A percentile compares a stretch with the other conserved stretches of the same genome.
phyloP scores from a whole-genome alignment of 2,113 vertebrate genomes.

The Rynchops niger region DNA sequence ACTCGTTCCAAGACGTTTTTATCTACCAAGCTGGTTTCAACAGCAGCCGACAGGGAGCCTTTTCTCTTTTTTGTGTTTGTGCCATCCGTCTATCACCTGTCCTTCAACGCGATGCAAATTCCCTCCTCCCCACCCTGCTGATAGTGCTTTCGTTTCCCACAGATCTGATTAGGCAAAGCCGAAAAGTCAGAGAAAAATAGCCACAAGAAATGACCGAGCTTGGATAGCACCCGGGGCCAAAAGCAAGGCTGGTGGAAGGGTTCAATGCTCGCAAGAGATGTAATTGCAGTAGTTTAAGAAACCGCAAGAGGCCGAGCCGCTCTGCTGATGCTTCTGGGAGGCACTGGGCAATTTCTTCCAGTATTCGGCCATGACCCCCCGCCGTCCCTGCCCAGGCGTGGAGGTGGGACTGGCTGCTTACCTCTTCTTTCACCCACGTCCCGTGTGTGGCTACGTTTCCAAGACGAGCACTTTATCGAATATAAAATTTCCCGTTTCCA shows the following conservation, averaged over 20 bases:
- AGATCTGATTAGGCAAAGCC: neutral
- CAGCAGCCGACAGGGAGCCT: neutral
- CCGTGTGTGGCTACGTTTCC: accelerated
- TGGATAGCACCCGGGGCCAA: neutral
- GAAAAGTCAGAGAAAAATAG: neutral
- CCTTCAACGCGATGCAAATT: neutral
- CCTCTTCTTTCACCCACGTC: neutral
- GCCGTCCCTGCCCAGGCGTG: accelerated
- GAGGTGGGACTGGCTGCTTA: too few relatives aligned
- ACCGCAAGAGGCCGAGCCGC: neutral
- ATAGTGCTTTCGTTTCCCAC: neutral
- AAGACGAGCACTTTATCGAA: neutral
- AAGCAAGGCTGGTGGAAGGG: neutral
- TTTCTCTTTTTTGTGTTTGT: neutral
- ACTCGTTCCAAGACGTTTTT: neutral
- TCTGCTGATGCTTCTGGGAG: neutral
- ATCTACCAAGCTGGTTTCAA: neutral
- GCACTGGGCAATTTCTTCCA: neutral
- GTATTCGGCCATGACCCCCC: neutral
- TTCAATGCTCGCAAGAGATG: neutral
- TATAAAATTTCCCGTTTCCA: neutral
- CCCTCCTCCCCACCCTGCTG: neutral
- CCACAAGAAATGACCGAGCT: neutral
- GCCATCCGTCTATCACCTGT: neutral
- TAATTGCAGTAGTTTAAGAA: neutral